These are phyloP conservation scores for Pseudochirops corinnae DNA, from an alignment of 2,797 vertebrate species.

Conservation along the genomic window DNA sequence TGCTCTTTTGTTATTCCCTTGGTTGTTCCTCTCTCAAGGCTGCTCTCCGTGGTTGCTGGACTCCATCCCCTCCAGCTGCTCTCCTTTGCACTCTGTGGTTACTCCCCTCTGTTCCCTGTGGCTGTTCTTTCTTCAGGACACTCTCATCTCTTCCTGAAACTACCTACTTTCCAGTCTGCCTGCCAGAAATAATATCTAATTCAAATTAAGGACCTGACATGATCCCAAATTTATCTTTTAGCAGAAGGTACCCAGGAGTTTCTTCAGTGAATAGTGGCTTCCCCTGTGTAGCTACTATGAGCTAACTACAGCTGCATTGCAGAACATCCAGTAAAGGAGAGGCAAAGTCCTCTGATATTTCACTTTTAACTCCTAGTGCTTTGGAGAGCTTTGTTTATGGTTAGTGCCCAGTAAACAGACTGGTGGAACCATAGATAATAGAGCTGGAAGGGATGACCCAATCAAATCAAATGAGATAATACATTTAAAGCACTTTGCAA, in stretches of 20 bases:
- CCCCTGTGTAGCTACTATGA: not conserved
- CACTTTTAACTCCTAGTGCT: not conserved
- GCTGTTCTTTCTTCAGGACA: not conserved
- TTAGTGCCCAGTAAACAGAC: not conserved
- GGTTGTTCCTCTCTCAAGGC: not conserved
- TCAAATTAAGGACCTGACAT: not conserved
- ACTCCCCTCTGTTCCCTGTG: not conserved
- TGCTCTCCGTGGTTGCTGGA: not conserved
- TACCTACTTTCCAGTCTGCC: not conserved
- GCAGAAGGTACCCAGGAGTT: not conserved
- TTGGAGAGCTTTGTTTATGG: not conserved
- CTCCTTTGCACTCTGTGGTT: not conserved
- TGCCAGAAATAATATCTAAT: not conserved
- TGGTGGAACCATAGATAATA: not conserved
- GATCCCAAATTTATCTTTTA: not conserved
- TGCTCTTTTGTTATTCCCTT: not conserved
- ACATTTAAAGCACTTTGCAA: not conserved
- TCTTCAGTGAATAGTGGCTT: not conserved
- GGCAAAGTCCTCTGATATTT: not conserved
- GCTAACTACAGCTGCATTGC: not conserved
- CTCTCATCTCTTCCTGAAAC: not conserved
- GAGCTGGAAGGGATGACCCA: not conserved
- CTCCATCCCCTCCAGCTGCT: not conserved
- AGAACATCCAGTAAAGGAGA: not conserved
- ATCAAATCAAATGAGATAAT: not conserved